phyloP scores from a whole-genome alignment of 2,888 invertebrate genomes.

The Deroplatys truncata region DNA sequence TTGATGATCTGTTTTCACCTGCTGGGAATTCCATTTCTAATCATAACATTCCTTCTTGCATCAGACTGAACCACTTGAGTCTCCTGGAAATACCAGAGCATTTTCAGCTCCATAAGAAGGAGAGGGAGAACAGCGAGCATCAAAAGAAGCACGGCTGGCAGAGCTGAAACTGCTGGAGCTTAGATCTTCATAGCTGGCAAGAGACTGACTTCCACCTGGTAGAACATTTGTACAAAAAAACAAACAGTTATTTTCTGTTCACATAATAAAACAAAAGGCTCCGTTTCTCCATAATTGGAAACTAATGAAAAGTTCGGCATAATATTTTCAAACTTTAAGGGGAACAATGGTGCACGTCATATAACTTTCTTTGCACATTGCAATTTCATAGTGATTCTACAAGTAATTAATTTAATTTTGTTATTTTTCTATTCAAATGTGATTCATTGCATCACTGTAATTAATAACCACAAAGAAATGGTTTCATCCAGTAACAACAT shows the following conservation, averaged over 20 bases:
- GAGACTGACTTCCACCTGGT: conserved; percentile 56
- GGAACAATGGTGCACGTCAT: no score
- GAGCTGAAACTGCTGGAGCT: conserved; percentile 84
- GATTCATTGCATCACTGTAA: no score
- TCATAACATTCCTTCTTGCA: neutral
- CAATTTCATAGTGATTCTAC: no score
- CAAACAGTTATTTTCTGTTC: conserved; percentile 33
- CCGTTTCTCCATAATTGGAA: no score
- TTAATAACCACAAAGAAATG: no score
- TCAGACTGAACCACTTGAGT: conserved; percentile 46
- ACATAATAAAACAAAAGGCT: neutral
- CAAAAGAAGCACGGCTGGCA: conserved; percentile 70
- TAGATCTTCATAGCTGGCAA: conserved; percentile 66
- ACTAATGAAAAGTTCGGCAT: no score
- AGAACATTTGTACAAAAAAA: neutral
- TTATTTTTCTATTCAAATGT: no score
- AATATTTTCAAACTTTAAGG: no score
- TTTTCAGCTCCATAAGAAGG: conserved; percentile 72
- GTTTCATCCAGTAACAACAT: no score
- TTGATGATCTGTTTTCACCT: neutral
- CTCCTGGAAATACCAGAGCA: conserved; percentile 73
- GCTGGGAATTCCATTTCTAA: neutral
- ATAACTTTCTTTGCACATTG: no score
- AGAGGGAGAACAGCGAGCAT: conserved; percentile 63
- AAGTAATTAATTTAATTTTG: no score